Base-by-base conservation (phyloP, 2,797 vertebrate species). In the Acanthis flammea region DNA sequence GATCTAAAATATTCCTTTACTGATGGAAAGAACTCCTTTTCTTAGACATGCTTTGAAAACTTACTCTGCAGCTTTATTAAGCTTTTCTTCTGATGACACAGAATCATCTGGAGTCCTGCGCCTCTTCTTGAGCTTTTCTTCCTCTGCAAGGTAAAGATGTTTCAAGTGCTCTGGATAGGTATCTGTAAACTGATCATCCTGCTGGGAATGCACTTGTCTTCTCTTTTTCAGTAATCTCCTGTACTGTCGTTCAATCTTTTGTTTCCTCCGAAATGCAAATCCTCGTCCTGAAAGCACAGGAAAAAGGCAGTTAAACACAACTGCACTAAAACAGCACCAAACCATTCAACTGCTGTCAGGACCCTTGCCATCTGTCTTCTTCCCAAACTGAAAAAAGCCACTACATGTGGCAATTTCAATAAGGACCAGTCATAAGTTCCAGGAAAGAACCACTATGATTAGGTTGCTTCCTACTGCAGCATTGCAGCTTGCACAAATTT, bases 91-190 rank as follows among this genome's bases (percentile, higher is more conserved):
- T 60, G 75, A 66, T 27, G 85, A 19, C 92, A 33, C 28, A 2
- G 61, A 86, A 23, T 55, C 9, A 35, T 30, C 41, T 55, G 91
- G 92, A 82, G 60, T 11, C 63, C 81, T 97, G 47, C 3, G 39
- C 12, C 63, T 81, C 47, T 96, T 97, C 79, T 95, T 98, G 41
- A 99, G 97, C 89, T 96, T 98, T 96, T 99, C 96, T 13, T 98
- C 98, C 91, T 99, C 99, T 0, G 99, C 99, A 82, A 98, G 21
- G 77, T 99, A 99, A 27, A 99, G 98, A 95, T 99, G 99, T 63
- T 97, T 98, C 90, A 99, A 97, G 83, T 99, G 99, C 48, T 99
- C 99, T 7, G 99, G 99, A 48, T 99, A 99, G 30, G 97, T 95
- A 9, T 99, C 98, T 7, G 94, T 97, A 80, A 98, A 98, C 17